Conservation (phyloP, 2,797 vertebrate genomes). For the Typhlichthys subterraneus region DNA sequence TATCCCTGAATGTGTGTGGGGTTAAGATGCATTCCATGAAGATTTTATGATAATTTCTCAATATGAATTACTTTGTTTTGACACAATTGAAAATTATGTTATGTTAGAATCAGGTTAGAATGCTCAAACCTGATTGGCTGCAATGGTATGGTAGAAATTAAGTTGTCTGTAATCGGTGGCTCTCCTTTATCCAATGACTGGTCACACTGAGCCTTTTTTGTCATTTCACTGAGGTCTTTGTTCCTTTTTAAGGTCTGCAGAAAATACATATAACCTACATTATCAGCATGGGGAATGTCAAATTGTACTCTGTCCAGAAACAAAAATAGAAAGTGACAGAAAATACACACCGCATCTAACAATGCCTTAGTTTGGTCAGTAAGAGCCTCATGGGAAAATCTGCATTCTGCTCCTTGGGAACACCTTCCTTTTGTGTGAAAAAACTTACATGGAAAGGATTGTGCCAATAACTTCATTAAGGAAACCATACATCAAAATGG, state of each 20-base stretch:
- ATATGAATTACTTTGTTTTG: too few species aligned
- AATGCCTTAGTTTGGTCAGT: constrained; percentile 82
- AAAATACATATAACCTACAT: not conserved
- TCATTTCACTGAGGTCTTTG: not conserved
- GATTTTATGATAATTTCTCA: too few species aligned
- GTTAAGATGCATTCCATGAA: too few species aligned
- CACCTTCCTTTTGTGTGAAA: constrained; percentile 86
- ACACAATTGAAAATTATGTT: too few species aligned
- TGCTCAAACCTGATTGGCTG: constrained; percentile 46
- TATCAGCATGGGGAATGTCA: not conserved
- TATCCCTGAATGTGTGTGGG: not conserved
- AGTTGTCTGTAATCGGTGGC: not conserved
- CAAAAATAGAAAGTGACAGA: not conserved
- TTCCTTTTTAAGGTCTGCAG: constrained; percentile 46
- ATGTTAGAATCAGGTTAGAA: not conserved
- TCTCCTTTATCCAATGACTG: constrained; percentile 8
- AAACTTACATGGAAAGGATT: constrained; percentile 93
- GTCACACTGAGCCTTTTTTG: constrained; percentile 27
- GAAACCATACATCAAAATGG: constrained; percentile 43
- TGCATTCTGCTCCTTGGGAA: constrained; percentile 83
- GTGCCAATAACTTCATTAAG: constrained; percentile 78
- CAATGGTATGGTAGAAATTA: not conserved
- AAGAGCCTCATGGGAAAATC: constrained; percentile 89
- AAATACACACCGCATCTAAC: constrained; percentile 82
- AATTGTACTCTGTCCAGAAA: not conserved